Base-by-base conservation (phyloP, 2,888 invertebrate species). In the Microdon myrmicae region DNA sequence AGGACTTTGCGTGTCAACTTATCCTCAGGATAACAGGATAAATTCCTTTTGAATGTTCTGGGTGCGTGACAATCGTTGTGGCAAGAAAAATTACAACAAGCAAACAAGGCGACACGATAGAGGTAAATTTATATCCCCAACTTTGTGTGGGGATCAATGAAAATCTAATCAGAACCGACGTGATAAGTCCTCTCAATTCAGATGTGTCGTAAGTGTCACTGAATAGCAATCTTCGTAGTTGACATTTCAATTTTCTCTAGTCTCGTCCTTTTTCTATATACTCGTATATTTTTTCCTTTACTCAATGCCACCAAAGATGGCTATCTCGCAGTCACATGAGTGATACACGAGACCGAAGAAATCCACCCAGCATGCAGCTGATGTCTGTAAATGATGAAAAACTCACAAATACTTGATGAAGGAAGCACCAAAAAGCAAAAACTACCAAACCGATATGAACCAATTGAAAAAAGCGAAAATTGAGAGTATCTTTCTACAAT, bases 81-180 rank as follows among this genome's bases (percentile, higher is more conserved):
- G 19, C 49, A 10, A 14, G 8, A 2, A 51, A 31, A 31, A 25
- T 37, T 6, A 28, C 31, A n/a, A 12, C 7, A 13, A 26, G 25
- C 34, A 14, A 43, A 37, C n/a, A 25, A 35, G 25, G 8, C 17
- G 20, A 29, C 9, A 37, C 19, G 19, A 45, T 44, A 51, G 45
- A 49, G 32, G 45, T 60, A 48, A 19, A 17, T 41, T 25, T n/a
- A 29, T 28, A 17, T 41, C 22, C 31, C 3, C 14, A 9, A 22
- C 31, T 19, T 34, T 22, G 16, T 25, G 32, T 31, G 39, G 49
- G 14, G 64, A 64, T 64, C 58, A 64, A 47, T 58, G 64, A 58
- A 64, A 64, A 64, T 64, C 64, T 64, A 64, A 64, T 64, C 64
- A 64, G 47, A 64, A 58, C 47, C 64, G 64, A 64, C 58, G 58